phyloP scores from a whole-genome alignment of 2,113 vertebrate genomes.

The Nothoprocta perdicaria region DNA sequence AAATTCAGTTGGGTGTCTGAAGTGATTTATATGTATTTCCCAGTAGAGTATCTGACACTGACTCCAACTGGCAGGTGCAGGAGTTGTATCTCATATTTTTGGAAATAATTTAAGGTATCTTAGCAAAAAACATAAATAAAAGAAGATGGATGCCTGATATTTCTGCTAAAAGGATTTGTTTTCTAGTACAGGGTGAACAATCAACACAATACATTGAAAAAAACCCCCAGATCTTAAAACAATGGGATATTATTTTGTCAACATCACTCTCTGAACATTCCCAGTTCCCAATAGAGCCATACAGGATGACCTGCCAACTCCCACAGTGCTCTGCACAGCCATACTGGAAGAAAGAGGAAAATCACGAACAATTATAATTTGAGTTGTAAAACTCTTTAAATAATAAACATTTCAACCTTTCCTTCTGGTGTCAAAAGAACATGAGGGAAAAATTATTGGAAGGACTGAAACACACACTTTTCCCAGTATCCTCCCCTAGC shows the following conservation, averaged over 20 bases:
- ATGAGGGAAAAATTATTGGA: not conserved
- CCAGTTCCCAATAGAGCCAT: slow-evolving; percentile 25
- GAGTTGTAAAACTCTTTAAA: not conserved
- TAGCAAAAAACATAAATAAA: not conserved
- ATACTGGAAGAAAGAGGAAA: not conserved
- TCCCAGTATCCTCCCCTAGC: not conserved
- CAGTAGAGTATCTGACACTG: not conserved
- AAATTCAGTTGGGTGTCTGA: not conserved
- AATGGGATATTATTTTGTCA: slow-evolving; percentile 50
- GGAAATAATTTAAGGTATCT: not conserved
- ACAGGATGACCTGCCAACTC: not conserved
- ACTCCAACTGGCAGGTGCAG: not conserved
- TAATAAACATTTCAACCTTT: slow-evolving; percentile 37
- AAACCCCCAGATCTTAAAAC: slow-evolving; percentile 36
- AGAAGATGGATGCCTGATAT: not conserved
- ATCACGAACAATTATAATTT: not conserved
- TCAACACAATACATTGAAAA: not conserved
- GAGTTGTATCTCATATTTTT: not conserved
- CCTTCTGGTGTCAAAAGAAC: slow-evolving; percentile 37
- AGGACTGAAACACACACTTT: not conserved
- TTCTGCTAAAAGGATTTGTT: slow-evolving; percentile 4
- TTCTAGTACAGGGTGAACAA: slow-evolving; percentile 37
- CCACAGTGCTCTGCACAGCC: not conserved
- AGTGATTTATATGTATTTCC: not conserved
- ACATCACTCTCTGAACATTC: slow-evolving; percentile 27